A percentile compares a stretch with the other conserved stretches of the same genome.
Conservation (phyloP, 2,113 vertebrate species). For the Danionella cerebrum region DNA sequence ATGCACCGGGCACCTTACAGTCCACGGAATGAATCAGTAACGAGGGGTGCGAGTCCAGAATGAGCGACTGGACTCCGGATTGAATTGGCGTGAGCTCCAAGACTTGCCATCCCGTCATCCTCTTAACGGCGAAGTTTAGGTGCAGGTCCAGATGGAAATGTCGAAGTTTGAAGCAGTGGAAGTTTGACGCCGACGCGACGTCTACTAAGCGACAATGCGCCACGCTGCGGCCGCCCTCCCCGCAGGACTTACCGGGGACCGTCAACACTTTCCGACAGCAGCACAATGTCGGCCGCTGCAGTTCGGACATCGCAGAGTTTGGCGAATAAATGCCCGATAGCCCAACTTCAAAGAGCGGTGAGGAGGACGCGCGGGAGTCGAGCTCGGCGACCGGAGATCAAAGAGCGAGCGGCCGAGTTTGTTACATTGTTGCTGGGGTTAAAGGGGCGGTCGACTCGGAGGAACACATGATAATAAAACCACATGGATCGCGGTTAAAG, state of each 20-base stretch:
- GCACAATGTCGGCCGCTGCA: constrained; percentile 67
- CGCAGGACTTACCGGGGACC: constrained; percentile 46
- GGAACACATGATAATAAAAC: not conserved
- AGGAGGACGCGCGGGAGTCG: too few relatives aligned
- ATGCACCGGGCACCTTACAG: constrained; percentile 50
- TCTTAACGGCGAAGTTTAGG: constrained; percentile 76
- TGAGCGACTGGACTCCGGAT: constrained; percentile 63
- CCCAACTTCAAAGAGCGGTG: not conserved
- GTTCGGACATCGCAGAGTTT: constrained; percentile 39
- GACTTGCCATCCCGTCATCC: constrained; percentile 82
- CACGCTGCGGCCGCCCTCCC: constrained; percentile 48
- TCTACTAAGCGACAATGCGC: constrained; percentile 64
- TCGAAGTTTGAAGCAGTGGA: constrained; percentile 71
- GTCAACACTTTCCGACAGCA: constrained; percentile 76
- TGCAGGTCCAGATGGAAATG: constrained; percentile 84
- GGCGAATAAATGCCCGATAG: not conserved
- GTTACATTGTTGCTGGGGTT: constrained; percentile 7
- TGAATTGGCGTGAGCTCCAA: constrained; percentile 71
- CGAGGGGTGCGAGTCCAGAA: constrained; percentile 82
- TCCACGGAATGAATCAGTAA: constrained; percentile 73
- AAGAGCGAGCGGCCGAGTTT: not conserved
- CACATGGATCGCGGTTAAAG: not conserved
- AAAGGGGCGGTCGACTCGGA: not conserved
- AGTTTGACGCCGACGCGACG: constrained; percentile 82
- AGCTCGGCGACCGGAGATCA: not conserved